Percentiles rank a stretch among this genome's conserved stretches.
Conservation (phyloP, 2,888 invertebrate genomes). For the Vandiemenella viatica region DNA sequence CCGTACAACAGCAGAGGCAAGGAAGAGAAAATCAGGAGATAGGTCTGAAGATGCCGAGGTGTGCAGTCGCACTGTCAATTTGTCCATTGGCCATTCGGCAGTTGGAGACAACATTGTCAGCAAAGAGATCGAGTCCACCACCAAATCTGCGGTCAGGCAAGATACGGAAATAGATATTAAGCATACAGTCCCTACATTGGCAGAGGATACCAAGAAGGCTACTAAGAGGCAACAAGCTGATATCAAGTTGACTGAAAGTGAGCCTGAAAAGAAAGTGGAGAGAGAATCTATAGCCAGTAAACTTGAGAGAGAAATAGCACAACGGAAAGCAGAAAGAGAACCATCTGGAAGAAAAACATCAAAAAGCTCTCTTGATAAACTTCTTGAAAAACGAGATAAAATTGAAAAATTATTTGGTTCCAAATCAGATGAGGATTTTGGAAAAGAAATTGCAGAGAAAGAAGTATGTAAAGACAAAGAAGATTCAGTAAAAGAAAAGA, state of each 20-base stretch:
- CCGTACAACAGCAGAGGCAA: slow-evolving; percentile 12
- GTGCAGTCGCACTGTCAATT: slow-evolving; percentile 10
- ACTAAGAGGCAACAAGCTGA: slow-evolving; percentile 1
- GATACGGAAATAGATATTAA: neutral
- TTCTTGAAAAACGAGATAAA: slow-evolving; percentile 29
- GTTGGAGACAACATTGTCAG: slow-evolving; percentile 3
- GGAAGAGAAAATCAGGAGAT: slow-evolving; percentile 31
- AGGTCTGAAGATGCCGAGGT: slow-evolving; percentile 1
- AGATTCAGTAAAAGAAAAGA: no score
- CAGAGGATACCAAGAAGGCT: neutral
- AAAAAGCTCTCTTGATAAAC: slow-evolving; percentile 37
- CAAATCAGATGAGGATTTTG: no score
- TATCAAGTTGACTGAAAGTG: slow-evolving; percentile 2
- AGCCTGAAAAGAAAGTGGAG: slow-evolving; percentile 1
- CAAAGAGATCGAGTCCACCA: slow-evolving; percentile 44
- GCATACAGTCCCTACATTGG: neutral
- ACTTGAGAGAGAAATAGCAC: slow-evolving; percentile 30
- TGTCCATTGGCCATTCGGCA: slow-evolving; percentile 7
- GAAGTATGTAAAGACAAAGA: no score
- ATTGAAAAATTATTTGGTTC: slow-evolving; percentile 6
- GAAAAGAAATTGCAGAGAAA: no score
- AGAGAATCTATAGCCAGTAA: slow-evolving; percentile 17
- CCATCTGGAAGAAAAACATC: slow-evolving; percentile 31
- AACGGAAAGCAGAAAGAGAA: slow-evolving; percentile 27
- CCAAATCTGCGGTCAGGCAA: neutral